Evolutionary conservation across 2,113 vertebrate species (phyloP), one percentile per base, ranked within the genome.

Genomic region (Cervus canadensis): DNA sequence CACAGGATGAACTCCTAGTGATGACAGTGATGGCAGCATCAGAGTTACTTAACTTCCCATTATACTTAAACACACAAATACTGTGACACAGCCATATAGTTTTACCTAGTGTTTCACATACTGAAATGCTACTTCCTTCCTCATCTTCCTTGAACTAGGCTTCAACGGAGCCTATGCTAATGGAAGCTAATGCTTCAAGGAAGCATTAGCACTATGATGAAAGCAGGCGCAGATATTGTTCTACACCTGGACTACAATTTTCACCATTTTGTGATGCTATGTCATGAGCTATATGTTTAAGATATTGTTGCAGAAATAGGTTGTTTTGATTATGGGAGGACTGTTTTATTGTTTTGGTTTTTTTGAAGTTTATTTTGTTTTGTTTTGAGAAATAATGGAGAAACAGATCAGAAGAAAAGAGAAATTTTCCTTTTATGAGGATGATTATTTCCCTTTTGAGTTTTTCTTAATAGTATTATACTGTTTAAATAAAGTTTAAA

Each of bases 1-100:
- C 30, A 16, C 54, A 33, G 79, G 71, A 83, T 36, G 52, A 96
- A 81, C 64, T 96, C 67, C 71, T 94, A 62, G 67, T 82, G 79
- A 95, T 89, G 81, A 84, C 43, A 82, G 26, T 45, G 67, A 59
- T 59, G 36, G 50, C 91, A 95, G 50, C 48, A 90, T 79, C 59
- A 56, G 62, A 92, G 67, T 52, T 87, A 85, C 62, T 95, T 91
- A 88, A 97, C 91, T 96, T 97, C 88, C 57, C 59, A 67, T 93
- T 84, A 95, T 50, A 93, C 81, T 92, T 92, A 71, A 57, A 85
- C 62, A 33, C 26, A 52, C 21, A 93, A 96, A 94, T 95, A 36
- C 52, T 56, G 84, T 67, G 57, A 91, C 60, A 83, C 9, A 56
- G 50, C 23, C 56, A 4, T n/a, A 76, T 60, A 57, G 89, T 93